phyloP scores from a whole-genome alignment of 2,113 vertebrate genomes.

The Aegotheles bennettii region DNA sequence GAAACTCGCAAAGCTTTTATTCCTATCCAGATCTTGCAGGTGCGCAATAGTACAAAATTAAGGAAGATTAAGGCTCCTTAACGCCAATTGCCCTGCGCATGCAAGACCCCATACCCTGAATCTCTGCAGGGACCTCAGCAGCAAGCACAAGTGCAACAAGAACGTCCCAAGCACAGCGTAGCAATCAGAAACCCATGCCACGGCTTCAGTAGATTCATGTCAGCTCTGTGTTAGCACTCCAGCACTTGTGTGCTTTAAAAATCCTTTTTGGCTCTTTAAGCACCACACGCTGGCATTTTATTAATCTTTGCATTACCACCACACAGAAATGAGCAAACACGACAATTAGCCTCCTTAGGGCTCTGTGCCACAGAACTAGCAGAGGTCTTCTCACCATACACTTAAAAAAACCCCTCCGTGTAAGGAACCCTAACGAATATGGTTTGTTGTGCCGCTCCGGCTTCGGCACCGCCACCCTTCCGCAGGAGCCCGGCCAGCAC shows the following conservation, averaged over 20 bases:
- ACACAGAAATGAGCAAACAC: not conserved
- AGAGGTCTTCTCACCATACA: not conserved
- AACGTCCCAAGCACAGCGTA: not conserved
- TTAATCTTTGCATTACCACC: not conserved
- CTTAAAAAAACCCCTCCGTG: not conserved
- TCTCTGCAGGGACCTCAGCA: too few relatives aligned
- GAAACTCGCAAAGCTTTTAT: not conserved
- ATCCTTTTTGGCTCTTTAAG: not conserved
- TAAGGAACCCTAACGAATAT: accelerated
- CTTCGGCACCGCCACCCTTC: accelerated
- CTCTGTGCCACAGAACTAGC: not conserved
- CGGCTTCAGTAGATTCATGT: accelerated
- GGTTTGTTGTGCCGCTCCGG: not conserved
- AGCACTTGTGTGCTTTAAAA: not conserved
- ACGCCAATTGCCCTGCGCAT: accelerated
- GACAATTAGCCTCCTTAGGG: not conserved
- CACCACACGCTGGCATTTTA: not conserved
- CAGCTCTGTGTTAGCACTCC: not conserved
- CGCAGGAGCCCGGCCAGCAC: too few relatives aligned
- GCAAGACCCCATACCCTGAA: not conserved
- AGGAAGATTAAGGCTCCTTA: not conserved
- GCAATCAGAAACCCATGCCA: not conserved
- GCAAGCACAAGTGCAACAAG: not conserved
- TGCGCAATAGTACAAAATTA: accelerated
- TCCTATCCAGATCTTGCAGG: not conserved